Evolutionary conservation across 2,888 invertebrate genomes (phyloP), one percentile per base, ranked within the genome.

Genomic region (Hyppa rectilinea): DNA sequence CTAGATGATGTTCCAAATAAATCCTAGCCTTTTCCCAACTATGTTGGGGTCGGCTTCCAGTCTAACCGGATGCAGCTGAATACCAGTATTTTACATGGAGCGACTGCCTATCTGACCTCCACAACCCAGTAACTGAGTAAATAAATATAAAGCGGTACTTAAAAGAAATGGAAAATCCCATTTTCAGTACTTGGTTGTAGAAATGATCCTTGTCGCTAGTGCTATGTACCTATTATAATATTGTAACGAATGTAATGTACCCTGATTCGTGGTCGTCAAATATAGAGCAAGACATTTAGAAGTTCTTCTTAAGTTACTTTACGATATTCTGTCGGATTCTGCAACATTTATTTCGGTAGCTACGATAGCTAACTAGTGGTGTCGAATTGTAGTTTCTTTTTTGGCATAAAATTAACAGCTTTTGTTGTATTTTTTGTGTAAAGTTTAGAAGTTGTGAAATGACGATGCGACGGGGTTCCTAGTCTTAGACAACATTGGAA

Each of bases 181-280:
- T 29, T 60, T 29, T 10, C 0, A 23, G 40, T 47, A 49, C 23
- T 34, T 63, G 50, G 58, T 80, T 80, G 71, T 62, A 63, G 64
- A 59, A 83, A 81, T 61, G 3, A 69, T 71, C 50, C 40, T 34
- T 69, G 81, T 52, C 64, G 29, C 64, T 83, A 80, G 83, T 67
- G 59, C 64, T 83, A 80, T 71, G 23, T 58, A 78, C 40, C 26
- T 77, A 59, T 23, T 63, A 69, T 71, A 47, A 63, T 67, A 75
- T 75, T 80, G 53, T 81, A 73, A 56, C 31, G 60, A 74, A 70
- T 70, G 60, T 74, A 84, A 64, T 59, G 31, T 59, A 64, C 85
- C 85, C 86, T 83, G 72, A 81, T 83, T 73, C 83, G 65, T 79
- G 34, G 85, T 87, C 85, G 88, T 87, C 85, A 58, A 61, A 50